Evolutionary conservation across 2,797 vertebrate species (phyloP), one percentile per base, ranked within the genome.

Genomic region (Limnodromus scolopaceus): DNA sequence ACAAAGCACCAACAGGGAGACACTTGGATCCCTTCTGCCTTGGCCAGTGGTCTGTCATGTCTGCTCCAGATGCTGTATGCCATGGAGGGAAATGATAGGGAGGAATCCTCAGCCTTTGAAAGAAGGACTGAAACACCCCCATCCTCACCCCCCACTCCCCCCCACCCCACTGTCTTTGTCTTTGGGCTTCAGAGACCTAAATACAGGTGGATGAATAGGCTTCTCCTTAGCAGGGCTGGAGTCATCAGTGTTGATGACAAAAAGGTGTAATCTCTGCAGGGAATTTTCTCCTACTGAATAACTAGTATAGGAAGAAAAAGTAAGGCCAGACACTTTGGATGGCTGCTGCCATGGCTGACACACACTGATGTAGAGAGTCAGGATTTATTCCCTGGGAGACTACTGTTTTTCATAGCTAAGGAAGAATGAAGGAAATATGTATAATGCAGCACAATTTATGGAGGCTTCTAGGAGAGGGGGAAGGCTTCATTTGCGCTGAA

Each of bases 41-140:
- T 28, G 30, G 36, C 15, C 51, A 36, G 11, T 34, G 6, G 8
- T 28, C 10, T 43, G 18, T 51, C 4, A 9, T 7, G 10, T 45
- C 22, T 82, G 14, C 17, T 64, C 13, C 25, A 68, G 22, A 57
- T 39, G 34, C 7, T 53, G 19, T 22, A 27, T 45, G 16, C 32
- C 16, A 28, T 5, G 36, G 32, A 75, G 13, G 78, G 10, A 39
- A 75, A 66, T 84, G 16, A 60, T 3, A 34, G 43, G 25, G 87
- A 90, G 46, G 11, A 6, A 55, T 69, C 23, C 28, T 72, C 22
- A 39, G n/a, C 12, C 6, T 72, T 13, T 72, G 55, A 79, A 70
- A 80, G 41, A 53, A 77, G 48, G 4, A 6, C 8, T 34, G 16
- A 43, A 51, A n/a, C n/a, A 25, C 0, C 0, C 5, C 14, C 5